Evolutionary conservation across 2,888 invertebrate genomes (phyloP), one percentile per base, ranked within the genome.

Genomic region (Lasius fuliginosus): DNA sequence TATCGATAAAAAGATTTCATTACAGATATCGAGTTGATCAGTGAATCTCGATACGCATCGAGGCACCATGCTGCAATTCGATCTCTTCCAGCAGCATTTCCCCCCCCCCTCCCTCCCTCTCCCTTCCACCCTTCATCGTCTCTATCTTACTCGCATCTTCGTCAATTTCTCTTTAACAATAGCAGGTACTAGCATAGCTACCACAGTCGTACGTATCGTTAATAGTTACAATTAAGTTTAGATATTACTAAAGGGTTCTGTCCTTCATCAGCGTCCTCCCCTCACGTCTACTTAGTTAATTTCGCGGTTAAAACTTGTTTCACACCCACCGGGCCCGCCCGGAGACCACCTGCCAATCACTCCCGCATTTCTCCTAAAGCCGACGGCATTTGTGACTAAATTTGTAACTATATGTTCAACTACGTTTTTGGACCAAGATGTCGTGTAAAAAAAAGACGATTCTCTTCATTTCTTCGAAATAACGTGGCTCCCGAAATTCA

Each of bases 121-220:
- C 53, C 46, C 40, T 76, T 62, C 36, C 4, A 3, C 6, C 33
- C 53, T 27, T 74, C 76, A 58, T 82, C 27, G 49, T 84, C 68
- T 12, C 81, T 65, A 73, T 60, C 76, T 81, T 68, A 79, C 53
- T 74, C 84, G 46, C 53, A 62, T 84, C 77, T 87, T 89, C 82
- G 83, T 79, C 79, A 56, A 56, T 83, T 89, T 92, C 87, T 91
- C 88, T 91, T 94, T 94, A 94, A 94, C 93, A 94, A 94, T 94
- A 95, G 95, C 95, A 95, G 95, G 95, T 95, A 95, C 95, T 95
- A 95, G 94, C 95, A 95, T 95, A 95, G 95, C 95, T 95, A 95
- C 95, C 95, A 95, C 95, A 95, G 95, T 94, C 95, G 94, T 95
- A 95, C 95, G 94, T 95, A 95, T 95, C 94, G 94, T 94, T 94